These are phyloP conservation scores for Clistopyga incitator DNA, from an alignment of 2,888 invertebrate species.

Conservation along the genomic window DNA sequence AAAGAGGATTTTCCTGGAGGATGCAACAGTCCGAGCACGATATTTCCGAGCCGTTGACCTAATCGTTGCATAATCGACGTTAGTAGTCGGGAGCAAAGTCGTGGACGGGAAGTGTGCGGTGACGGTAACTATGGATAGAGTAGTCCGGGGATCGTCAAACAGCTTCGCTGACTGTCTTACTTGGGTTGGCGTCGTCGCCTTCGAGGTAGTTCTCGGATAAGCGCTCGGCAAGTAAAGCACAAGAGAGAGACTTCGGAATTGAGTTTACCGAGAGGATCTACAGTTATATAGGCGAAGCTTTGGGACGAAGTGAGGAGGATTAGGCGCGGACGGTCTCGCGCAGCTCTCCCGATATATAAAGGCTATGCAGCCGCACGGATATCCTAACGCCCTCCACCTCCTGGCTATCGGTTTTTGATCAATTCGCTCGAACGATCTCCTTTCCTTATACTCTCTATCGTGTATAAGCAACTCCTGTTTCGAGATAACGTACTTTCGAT, in stretches of 20 bases:
- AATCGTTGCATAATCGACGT: conserved; percentile 43
- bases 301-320: conserved; percentile 37
- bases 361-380: conserved; percentile 7
- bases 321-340: conserved; percentile 42
- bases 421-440: conserved; percentile 46
- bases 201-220: conserved; percentile 22
- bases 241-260: conserved; percentile 32
- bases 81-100: background rate
- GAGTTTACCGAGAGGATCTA: conserved; percentile 51
- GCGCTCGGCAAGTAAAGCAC: conserved; percentile 5
- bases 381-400: conserved; percentile 7
- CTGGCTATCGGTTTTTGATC: conserved; percentile 59
- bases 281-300: conserved; percentile 31
- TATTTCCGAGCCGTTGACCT: conserved; percentile 30
- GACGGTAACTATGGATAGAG: background rate
- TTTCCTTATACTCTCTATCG: conserved; percentile 33
- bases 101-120: background rate
- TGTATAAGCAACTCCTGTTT: conserved; percentile 10
- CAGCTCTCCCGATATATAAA: background rate
- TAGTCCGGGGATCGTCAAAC: conserved; percentile 23
- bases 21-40: background rate
- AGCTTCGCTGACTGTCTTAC: conserved; percentile 36
- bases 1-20: background rate
- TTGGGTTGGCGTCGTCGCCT: conserved; percentile 29
- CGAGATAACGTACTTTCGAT: conserved; percentile 22